phyloP scores from a whole-genome alignment of 2,888 invertebrate genomes.

The Venusia cambrica region DNA sequence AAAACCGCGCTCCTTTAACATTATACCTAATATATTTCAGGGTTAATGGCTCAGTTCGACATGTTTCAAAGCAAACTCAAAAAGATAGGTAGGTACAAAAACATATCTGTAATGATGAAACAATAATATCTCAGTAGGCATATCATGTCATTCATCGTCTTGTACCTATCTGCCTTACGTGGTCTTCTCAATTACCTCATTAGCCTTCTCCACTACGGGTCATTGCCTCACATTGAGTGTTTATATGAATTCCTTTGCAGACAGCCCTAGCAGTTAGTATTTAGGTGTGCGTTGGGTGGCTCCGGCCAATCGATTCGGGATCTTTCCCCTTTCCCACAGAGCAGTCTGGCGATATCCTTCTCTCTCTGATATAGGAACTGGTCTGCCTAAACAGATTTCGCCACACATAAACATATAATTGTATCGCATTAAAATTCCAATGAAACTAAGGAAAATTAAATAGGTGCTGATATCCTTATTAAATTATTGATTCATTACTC shows the following conservation, averaged over 20 bases:
- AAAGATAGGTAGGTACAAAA: too few relatives aligned
- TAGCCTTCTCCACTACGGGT: slow-evolving; percentile 13
- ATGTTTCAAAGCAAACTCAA: too few relatives aligned
- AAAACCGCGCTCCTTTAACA: too few relatives aligned
- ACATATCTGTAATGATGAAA: too few relatives aligned
- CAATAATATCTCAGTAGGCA: too few relatives aligned
- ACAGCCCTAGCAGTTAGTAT: slow-evolving; percentile 57
- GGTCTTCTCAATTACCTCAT: slow-evolving; percentile 2
- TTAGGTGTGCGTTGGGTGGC: slow-evolving; percentile 57
- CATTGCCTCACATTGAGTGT: slow-evolving; percentile 26
- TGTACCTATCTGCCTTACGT: neutral
- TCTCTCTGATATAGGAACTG: slow-evolving; percentile 43
- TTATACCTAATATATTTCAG: too few relatives aligned
- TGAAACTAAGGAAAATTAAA: slow-evolving; percentile 13
- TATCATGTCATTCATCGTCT: too few relatives aligned
- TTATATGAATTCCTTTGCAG: slow-evolving; percentile 37
- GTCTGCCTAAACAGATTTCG: slow-evolving; percentile 59
- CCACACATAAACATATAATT: too few relatives aligned
- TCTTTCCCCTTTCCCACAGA: slow-evolving; percentile 50
- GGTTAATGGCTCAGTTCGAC: too few relatives aligned
- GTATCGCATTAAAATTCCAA: too few relatives aligned
- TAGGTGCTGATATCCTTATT: slow-evolving; percentile 1
- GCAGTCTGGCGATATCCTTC: slow-evolving; percentile 36
- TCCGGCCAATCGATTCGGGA: slow-evolving; percentile 71
- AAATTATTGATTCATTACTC: slow-evolving; percentile 6